Conservation (phyloP, 2,888 invertebrate genomes). For the Conomelus anceps region DNA sequence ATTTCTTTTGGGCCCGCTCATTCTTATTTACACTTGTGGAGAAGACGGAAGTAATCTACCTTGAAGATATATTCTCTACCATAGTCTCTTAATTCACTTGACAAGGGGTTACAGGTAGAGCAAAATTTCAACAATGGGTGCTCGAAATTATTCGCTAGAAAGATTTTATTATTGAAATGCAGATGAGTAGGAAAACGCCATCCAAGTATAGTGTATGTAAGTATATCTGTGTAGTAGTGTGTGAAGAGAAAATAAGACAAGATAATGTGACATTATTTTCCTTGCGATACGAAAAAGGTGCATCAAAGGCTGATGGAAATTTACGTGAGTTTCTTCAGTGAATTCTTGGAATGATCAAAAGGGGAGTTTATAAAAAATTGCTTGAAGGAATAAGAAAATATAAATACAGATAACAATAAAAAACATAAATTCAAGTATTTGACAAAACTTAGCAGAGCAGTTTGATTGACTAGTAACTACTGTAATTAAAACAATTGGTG, state of each 20-base stretch:
- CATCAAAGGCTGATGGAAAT: too few relatives aligned
- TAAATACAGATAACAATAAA: too few relatives aligned
- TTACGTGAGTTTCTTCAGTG: neutral
- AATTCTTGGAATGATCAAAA: neutral
- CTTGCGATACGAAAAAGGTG: too few relatives aligned
- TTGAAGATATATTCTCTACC: neutral
- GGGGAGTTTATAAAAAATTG: neutral
- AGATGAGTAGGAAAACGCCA: too few relatives aligned
- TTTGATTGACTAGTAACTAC: too few relatives aligned
- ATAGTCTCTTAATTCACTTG: neutral
- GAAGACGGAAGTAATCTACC: neutral
- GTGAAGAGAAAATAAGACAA: neutral
- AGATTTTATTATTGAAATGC: neutral
- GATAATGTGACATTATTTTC: neutral
- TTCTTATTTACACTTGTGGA: neutral
- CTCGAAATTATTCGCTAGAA: neutral
- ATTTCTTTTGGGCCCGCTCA: neutral
- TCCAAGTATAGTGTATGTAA: too few relatives aligned
- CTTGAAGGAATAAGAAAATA: too few relatives aligned
- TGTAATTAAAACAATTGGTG: too few relatives aligned
- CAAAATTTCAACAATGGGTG: neutral
- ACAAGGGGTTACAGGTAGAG: neutral
- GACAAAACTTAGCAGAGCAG: too few relatives aligned
- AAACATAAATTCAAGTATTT: too few relatives aligned
- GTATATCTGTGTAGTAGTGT: too few relatives aligned